These are phyloP conservation scores for Hemicentrotus pulcherrimus DNA, from an alignment of 35 echinoderm and acorn worm species.

Conservation along the genomic window DNA sequence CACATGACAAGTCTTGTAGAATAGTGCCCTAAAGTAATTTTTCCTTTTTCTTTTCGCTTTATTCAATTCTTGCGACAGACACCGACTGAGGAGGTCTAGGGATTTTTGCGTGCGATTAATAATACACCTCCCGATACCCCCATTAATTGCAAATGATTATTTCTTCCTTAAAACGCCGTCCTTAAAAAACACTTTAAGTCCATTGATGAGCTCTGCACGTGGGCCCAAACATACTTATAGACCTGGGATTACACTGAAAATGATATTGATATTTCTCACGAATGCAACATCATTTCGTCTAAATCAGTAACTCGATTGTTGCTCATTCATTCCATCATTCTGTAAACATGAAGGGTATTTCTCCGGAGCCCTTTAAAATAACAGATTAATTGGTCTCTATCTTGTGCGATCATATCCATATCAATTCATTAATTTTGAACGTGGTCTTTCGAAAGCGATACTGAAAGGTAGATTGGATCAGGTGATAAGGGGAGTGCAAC, in stretches of 20 bases:
- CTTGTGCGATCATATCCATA: not conserved
- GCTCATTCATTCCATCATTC: not conserved
- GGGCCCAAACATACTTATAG: not conserved
- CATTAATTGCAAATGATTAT: no score
- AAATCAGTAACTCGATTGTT: not conserved
- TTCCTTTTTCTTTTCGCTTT: no score
- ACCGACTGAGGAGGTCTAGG: no score
- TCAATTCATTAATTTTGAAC: not conserved
- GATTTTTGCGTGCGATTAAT: no score
- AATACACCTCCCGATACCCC: no score
- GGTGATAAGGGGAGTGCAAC: not conserved
- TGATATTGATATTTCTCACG: not conserved
- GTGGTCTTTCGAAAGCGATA: not conserved
- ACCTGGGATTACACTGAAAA: not conserved
- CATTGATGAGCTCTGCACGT: not conserved
- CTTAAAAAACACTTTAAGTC: no score
- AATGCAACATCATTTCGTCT: not conserved
- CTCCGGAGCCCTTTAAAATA: not conserved
- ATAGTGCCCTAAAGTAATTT: no score
- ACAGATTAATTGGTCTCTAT: not conserved
- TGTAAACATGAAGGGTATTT: not conserved
- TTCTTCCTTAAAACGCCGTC: no score
- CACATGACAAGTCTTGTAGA: no score
- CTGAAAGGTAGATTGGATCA: not conserved
- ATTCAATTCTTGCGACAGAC: no score